Evolutionary conservation across 92 coral and sea anemone genomes (phyloP), one percentile per base, ranked within the genome.

Genomic region (Porites rus): DNA sequence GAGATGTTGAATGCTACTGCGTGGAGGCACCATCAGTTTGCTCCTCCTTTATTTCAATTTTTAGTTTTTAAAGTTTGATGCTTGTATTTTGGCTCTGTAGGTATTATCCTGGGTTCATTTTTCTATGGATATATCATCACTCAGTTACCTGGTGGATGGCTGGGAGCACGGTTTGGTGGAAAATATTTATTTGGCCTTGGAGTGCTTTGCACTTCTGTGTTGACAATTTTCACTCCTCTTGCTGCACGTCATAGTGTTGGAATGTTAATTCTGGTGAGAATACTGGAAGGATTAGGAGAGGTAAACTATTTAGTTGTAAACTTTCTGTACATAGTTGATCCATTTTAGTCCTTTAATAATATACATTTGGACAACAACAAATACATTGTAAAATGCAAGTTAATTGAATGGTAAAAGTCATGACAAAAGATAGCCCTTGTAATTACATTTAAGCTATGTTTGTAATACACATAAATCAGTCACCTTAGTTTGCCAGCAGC

Each of bases 231-330:
- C 50, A 96, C 98, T 24, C 98, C 98, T n/a, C 68, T 90, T 12
- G 98, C 96, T 13, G 99, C 99, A 22, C 86, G 84, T 51, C 89
- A 84, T 69, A 86, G 99, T 80, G 90, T 96, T 60, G 88, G 69
- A 71, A 80, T 94, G 16, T 76, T 96, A 53, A 76, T 94, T 71
- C 90, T 86, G 1, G 81, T 96, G 69, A 87, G 99, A 73, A 88
- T 96, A 38, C 68, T 96, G 69, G 99, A 96, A 78, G 99, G 99
- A 21, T 85, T 96, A n/a, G 98, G 98, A 74, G 98, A 96, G 95
- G 99, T 96, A 69, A 90, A 94, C 3, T 14, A 69, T 2, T 71
- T n/a, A 25, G 8, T 21, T 18, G 14, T 21, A 19, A n/a, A 59
- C n/a, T 54, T 31, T 79, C n/a, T 8, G 20, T 28, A 28, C 31